Evolutionary conservation across 2,113 vertebrate genomes (phyloP), one percentile per base, ranked within the genome.

Genomic region (Mormyrus lacerda): DNA sequence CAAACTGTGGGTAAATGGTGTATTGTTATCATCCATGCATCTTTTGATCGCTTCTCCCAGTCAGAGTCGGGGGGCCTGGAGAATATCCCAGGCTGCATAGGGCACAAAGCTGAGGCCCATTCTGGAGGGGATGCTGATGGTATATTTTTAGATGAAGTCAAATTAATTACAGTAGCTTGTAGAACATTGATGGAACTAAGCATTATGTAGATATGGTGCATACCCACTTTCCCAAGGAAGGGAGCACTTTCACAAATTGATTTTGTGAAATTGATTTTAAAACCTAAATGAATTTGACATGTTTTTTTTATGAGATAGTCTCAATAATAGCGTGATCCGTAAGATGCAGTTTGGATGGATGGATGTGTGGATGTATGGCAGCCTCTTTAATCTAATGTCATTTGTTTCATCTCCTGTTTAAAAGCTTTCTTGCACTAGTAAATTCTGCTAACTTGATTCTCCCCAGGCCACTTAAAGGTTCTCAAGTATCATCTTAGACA

Each of bases 161-260:
- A 19, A 79, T 79, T 79, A 79, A 39, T 79, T 79, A 39, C 1
- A 79, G 13, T 42, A 79, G 73, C 35, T 79, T 79, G 31, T 42
- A 39, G 73, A 79, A 79, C 35, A 15, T 79, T 79, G 73, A 79
- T 79, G 73, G 15, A 79, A 79, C 5, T 35, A 42, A 39, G 35
- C 15, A 19, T 79, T 42, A 79, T 79, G 73, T 35, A 79, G 13
- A 19, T 79, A 42, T 19, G 15, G 73, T 6, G 35, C 31, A 76
- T 76, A 76, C 35, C 2, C 31, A 73, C 65, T 73, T 73, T 35
- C 9, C 31, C 31, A 42, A 42, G 35, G n/a, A 79, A 35, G 73
- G 35, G 73, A 42, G 73, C 73, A 79, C 69, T 76, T 76, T 76
- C 31, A 76, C 73, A 79, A 79, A 79, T 79, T 79, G 73, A 76